Conservation (phyloP, 2,113 vertebrate species). For the Macaca nemestrina region DNA sequence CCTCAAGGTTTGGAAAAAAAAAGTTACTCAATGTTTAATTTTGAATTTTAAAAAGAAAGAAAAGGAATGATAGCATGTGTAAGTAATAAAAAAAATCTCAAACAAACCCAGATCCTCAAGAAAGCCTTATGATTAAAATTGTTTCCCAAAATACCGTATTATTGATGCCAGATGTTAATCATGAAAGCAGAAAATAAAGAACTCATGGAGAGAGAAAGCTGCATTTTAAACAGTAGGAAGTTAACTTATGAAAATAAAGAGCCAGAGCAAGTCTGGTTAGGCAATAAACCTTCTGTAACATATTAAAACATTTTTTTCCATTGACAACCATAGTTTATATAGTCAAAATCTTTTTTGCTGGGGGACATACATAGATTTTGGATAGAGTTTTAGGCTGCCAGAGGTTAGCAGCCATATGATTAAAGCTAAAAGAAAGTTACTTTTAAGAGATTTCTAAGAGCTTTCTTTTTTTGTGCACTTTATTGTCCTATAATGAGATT, state of each 20-base stretch:
- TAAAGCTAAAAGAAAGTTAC: not conserved
- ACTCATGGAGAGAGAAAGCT: not conserved
- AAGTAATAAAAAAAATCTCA: constrained; percentile 53
- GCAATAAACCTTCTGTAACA: constrained; percentile 11
- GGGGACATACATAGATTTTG: not conserved
- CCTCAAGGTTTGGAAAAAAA: constrained; percentile 18
- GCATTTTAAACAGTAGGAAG: constrained; percentile 57
- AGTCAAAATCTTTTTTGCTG: constrained; percentile 11
- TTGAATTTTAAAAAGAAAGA: constrained; percentile 50
- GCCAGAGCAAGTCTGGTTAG: not conserved
- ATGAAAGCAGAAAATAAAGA: constrained; percentile 53
- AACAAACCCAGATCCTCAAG: constrained; percentile 52
- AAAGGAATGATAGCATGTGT: constrained; percentile 6
- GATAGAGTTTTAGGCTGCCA: not conserved
- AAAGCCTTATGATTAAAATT: constrained; percentile 31
- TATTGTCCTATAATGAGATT: not conserved
- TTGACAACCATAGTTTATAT: not conserved
- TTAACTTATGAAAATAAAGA: constrained; percentile 34
- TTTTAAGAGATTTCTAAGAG: not conserved
- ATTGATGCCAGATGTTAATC: constrained; percentile 66
- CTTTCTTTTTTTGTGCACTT: not conserved
- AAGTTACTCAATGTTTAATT: constrained; percentile 50
- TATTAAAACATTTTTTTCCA: constrained; percentile 51
- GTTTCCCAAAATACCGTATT: constrained; percentile 26
- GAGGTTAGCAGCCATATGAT: not conserved